Percentiles rank a stretch among this genome's conserved stretches.
Evolutionary conservation across 2,797 vertebrate genomes (phyloP).

Genomic region (Sebastes baramenuke): DNA sequence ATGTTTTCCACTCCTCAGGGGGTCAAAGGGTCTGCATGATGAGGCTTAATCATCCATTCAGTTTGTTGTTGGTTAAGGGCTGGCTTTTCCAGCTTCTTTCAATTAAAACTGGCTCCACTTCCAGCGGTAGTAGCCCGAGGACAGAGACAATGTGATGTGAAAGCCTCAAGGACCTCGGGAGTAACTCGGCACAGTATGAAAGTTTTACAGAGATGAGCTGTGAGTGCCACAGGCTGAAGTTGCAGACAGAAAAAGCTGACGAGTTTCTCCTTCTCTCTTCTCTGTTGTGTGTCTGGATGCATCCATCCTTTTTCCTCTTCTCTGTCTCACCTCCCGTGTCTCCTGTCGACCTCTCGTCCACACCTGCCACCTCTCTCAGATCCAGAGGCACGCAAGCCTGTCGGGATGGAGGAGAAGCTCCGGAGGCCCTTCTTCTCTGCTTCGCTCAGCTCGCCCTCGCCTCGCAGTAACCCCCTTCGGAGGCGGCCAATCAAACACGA

Average conservation of each 20-base stretch:
- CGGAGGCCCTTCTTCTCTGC: slow-evolving; percentile 78
- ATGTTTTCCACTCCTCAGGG: slow-evolving; percentile 20
- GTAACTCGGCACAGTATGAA: not conserved
- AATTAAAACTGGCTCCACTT: slow-evolving; percentile 43
- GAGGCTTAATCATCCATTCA: slow-evolving; percentile 41
- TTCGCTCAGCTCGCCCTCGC: slow-evolving; percentile 78
- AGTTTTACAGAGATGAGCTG: slow-evolving; percentile 10
- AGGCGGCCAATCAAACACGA: slow-evolving; percentile 83
- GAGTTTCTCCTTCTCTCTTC: not conserved
- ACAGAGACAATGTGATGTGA: slow-evolving; percentile 14
- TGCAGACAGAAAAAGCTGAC: not conserved
- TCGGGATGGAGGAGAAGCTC: slow-evolving; percentile 66
- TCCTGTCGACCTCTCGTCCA: slow-evolving; percentile 22
- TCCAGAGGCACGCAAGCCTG: slow-evolving; percentile 62
- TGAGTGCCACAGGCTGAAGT: not conserved
- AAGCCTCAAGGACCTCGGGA: slow-evolving; percentile 15
- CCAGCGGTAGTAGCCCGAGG: slow-evolving; percentile 2
- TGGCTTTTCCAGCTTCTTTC: slow-evolving; percentile 12
- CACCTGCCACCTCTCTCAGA: slow-evolving; percentile 51
- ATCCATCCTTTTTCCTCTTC: not conserved
- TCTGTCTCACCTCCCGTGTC: not conserved
- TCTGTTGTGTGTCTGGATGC: not conserved
- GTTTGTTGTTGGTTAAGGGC: slow-evolving; percentile 9
- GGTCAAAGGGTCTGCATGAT: slow-evolving; percentile 24
- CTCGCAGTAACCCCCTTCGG: slow-evolving; percentile 75